Evolutionary conservation across 2,113 vertebrate genomes (phyloP).

Genomic region (Pogona vitticeps): DNA sequence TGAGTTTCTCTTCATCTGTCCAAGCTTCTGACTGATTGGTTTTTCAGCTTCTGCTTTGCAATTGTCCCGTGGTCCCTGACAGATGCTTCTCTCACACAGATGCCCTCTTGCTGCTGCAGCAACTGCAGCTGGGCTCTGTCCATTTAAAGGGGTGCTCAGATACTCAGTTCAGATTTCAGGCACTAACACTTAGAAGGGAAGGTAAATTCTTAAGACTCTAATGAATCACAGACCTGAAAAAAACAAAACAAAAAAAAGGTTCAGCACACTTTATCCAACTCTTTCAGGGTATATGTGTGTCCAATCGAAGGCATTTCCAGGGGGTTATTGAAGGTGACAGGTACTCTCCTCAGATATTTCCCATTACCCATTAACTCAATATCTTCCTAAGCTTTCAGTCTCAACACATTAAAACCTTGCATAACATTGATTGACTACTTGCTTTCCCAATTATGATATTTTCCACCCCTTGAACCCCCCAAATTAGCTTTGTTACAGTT

Average conservation of each 20-base stretch:
- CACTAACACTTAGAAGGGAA: not conserved
- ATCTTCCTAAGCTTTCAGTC: not conserved
- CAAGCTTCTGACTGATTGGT: not conserved
- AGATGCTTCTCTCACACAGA: not conserved
- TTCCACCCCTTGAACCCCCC: not conserved
- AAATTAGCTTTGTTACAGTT: no score
- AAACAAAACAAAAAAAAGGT: no score
- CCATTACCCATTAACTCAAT: not conserved
- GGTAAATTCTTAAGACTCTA: no score
- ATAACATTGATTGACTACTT: not conserved
- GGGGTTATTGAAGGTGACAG: not conserved
- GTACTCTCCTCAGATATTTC: not conserved
- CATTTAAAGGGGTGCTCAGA: not conserved
- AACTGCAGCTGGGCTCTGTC: not conserved
- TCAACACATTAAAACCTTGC: not conserved
- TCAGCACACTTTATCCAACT: no score
- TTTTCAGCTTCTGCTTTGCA: constrained; percentile 27
- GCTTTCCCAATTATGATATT: not conserved
- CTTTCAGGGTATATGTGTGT: no score
- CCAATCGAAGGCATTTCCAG: no score
- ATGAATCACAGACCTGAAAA: not conserved
- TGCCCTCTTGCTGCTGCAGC: not conserved
- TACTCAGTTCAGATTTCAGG: not conserved
- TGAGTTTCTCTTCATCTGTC: not conserved
- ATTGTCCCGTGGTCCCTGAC: not conserved